Evolutionary conservation across 1,140 invertebrate genomes (phyloP), one percentile per base, ranked within the genome.

Genomic region (Cecropterus lyciades): DNA sequence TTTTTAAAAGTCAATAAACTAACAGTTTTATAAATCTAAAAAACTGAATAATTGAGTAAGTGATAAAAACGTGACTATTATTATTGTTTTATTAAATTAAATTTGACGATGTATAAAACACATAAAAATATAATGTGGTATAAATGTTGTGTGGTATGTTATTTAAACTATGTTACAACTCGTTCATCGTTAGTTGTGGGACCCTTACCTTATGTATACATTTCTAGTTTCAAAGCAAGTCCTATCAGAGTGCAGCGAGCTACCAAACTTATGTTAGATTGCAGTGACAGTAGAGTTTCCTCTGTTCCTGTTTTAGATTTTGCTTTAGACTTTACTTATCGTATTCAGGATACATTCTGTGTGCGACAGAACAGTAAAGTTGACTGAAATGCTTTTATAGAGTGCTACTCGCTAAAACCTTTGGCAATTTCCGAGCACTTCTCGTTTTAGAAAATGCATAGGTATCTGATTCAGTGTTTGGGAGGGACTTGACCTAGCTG

Each of bases 361-460:
- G 30, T 53, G 30, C 51, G 51, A 53, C 51, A 30, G 51, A 8
- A 53, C 30, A 9, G 51, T 37, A 53, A 53, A 53, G 13, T 53
- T 53, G 14, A 3, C 9, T 7, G 13, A 53, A 53, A 27, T 53
- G 51, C 51, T 53, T 53, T 53, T 37, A 53, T 51, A 14, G 48
- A 30, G 30, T 16, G 14, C 24, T 52, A n/a, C n/a, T n/a, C 24
- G 30, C 49, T 52, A 11, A 52, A 52, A 17, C 17, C 49, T 52
- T 14, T 37, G n/a, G 40, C 9, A 15, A 53, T 33, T 53, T 53
- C 6, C 6, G 30, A 53, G 51, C 51, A 53, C 27, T 51, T 53
- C 37, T 53, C 27, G 13, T 53, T 30, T 53, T 15, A 53, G 27
- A 37, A 37, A 37, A 33, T 27, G 20, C 20, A 24, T 5, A 5